Base-by-base conservation (phyloP, 2,888 invertebrate species). In the Orthosia gothica region DNA sequence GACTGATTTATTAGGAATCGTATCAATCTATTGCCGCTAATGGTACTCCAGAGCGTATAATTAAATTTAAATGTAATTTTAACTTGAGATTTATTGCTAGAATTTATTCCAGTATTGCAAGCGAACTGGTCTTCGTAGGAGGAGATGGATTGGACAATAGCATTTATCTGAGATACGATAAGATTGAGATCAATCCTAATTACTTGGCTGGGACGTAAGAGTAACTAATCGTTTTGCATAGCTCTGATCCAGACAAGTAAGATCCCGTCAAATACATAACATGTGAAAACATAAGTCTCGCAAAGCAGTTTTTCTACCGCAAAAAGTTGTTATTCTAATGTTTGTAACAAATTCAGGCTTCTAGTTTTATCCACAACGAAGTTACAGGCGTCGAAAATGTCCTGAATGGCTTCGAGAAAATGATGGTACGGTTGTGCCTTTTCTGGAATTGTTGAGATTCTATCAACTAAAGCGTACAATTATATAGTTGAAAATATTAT, bases 1-100 rank as follows among this genome's bases (percentile, higher is more conserved):
- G 82, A 65, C 70, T 50, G 82, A 82, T 85, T 82, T 82, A 82
- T 71, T 79, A 58, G 64, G 52, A 59, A 66, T 49, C 15, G 26
- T 62, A 68, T 26, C 61, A 75, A 23, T 86, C 81, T 64, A 11
- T 66, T 32, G 1, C 40, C 3, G 4, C 67, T 62, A 63, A 66
- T 61, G 68, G 64, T 3, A 20, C 70, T 7, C 75, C 69, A 72
- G 54, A 50, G 80, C 40, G 61, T 68, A 66, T 70, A 70, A 79
- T 79, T 75, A 70, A 65, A 81, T 80, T 64, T 77, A 52, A 81
- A 78, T 62, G 54, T 68, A 23, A 78, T 67, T 77, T 70, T 45
- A 58, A 65, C 57, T 52, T 16, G n/a, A 49, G 57, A 80, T 76
- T 80, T 80, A 76, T 69, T 49, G 54, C 15, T 20, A 18, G n/a